Base-by-base conservation (phyloP, 2,797 vertebrate species). In the Micromesistius poutassou region DNA sequence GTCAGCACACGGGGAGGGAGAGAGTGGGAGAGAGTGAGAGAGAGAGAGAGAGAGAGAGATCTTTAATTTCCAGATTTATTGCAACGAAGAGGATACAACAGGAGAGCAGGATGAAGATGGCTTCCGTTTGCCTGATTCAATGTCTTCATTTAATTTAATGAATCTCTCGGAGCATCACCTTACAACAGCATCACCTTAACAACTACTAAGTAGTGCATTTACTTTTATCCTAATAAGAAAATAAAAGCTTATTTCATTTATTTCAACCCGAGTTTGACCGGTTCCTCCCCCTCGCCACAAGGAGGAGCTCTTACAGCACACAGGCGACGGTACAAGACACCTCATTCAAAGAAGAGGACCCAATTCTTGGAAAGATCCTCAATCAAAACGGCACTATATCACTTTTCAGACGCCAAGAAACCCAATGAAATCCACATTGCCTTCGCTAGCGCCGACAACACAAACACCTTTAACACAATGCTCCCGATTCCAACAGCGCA, bases 291-390 rank as follows among this genome's bases (percentile, higher is more conserved):
- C 75, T 2, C 7, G 50, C 89, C 93, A 92, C 90, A 73, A 75
- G 89, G 88, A 66, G 93, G 92, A 7, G 86, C 86, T 88, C 82
- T 78, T 79, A 85, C 62, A 38, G 75, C 73, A 76, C 4, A 30
- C 72, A 74, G 74, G 16, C n/a, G 6, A 19, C 16, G 0, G 19
- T 1, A 55, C 0, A 1, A 80, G 73, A 88, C 82, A 89, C 91
- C 91, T 92, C 87, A 92, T 75, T 55, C 16, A 55, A 55, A 78
- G 78, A 89, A 77, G 81, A 46, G 25, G 22, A 74, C 46, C 85
- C 79, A 91, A 91, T 93, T 92, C 88, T 14, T 55, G 13, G 30
- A 25, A 25, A 74, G 33, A n/a, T 72, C 2, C 4, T 14, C 30
- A 8, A 36, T 19, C 12, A 3, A 3, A 46, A 46, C 42, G 0